A percentile compares a stretch with the other conserved stretches of the same genome.
Conservation (phyloP, 2,113 vertebrate species). For the Hyla sarda region DNA sequence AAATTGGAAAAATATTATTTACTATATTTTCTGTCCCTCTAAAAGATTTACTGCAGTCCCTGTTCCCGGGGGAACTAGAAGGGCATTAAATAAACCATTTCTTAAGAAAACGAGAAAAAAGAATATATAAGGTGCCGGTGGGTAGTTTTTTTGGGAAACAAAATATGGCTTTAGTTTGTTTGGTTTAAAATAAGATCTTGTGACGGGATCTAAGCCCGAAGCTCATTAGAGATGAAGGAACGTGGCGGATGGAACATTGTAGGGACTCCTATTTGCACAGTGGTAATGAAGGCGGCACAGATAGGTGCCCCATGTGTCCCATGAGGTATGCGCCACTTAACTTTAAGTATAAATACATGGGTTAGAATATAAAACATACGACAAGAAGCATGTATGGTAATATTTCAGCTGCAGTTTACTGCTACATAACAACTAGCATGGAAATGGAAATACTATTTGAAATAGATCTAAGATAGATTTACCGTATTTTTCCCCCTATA, state of each 20-base stretch:
- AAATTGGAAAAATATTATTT: not conserved
- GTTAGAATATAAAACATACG: not conserved
- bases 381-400: not conserved
- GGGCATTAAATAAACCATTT: constrained; percentile 2
- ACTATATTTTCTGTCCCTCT: not conserved
- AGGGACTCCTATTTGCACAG: not conserved
- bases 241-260: no score
- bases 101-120: constrained; percentile 14
- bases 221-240: not conserved
- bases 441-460: no score
- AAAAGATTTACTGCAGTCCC: not conserved
- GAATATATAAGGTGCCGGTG: not conserved
- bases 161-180: not conserved
- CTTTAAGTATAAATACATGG: not conserved
- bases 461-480: no score
- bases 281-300: not conserved
- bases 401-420: no score
- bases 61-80: not conserved
- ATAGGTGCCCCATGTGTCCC: not conserved
- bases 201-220: not conserved
- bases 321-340: not conserved
- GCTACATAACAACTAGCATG: no score
- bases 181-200: not conserved
- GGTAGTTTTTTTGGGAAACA: not conserved
- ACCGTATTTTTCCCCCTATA: no score